These are phyloP conservation scores for Callosobruchus maculatus DNA, from an alignment of 2,888 invertebrate species.

Conservation along the genomic window DNA sequence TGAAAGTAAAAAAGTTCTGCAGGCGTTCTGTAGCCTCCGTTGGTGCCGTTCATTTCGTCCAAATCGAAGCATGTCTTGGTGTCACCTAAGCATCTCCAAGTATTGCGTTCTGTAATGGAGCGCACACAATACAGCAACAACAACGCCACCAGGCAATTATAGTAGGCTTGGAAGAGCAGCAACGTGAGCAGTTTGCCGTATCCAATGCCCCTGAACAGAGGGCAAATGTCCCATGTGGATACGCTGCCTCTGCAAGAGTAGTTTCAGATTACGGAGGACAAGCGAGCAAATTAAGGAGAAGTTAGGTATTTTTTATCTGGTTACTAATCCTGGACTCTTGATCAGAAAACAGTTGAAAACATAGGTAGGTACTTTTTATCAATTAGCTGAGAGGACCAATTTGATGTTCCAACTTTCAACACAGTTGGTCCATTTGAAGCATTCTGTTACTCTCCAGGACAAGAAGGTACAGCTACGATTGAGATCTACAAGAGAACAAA, in stretches of 20 bases:
- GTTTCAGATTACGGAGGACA: neutral
- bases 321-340: no score
- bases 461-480: no score
- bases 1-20: neutral
- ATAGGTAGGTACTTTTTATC: no score
- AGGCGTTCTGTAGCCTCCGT: neutral
- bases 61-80: neutral
- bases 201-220: neutral
- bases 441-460: no score
- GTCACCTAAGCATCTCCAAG: neutral
- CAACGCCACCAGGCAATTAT: neutral
- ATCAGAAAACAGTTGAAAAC: no score
- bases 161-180: neutral
- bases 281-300: no score
- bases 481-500: no score
- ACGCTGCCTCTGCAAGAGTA: neutral
- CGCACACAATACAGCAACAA: neutral
- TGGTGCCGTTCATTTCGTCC: neutral
- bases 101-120: neutral
- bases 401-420: no score
- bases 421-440: no score
- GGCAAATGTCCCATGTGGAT: neutral
- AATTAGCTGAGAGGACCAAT: no score
- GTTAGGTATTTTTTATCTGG: no score
- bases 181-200: neutral